phyloP scores from a whole-genome alignment of 1,140 invertebrate genomes.

The Calycopis cecrops region DNA sequence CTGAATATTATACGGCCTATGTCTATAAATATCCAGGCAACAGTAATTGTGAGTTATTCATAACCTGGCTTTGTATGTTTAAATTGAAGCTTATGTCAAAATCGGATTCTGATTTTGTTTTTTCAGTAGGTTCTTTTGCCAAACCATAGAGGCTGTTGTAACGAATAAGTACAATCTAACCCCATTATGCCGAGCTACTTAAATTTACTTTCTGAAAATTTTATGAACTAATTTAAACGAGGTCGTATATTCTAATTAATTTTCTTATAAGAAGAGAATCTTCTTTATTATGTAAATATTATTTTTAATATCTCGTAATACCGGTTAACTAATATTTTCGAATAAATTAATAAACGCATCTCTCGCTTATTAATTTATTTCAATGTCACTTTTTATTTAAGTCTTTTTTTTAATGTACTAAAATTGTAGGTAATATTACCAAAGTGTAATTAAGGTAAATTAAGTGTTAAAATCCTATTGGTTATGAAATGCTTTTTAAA shows the following conservation, averaged over 20 bases:
- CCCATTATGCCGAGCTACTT: slow-evolving; percentile 17
- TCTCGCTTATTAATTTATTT: slow-evolving; percentile 29
- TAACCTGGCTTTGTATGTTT: slow-evolving; percentile 4
- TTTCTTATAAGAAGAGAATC: slow-evolving; percentile 23
- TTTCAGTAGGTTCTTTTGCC: background rate
- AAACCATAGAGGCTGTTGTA: slow-evolving; percentile 5
- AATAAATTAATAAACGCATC: slow-evolving; percentile 34
- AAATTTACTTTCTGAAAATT: slow-evolving; percentile 18
- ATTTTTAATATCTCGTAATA: slow-evolving; percentile 12
- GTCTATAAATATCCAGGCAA: slow-evolving; percentile 1
- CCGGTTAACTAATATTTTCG: slow-evolving; percentile 12
- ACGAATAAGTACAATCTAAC: slow-evolving; percentile 10
- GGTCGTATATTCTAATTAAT: background rate
- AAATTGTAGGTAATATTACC: slow-evolving; percentile 66
- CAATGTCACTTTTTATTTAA: slow-evolving; percentile 48
- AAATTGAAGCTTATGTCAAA: slow-evolving; percentile 1
- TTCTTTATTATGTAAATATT: slow-evolving; percentile 34
- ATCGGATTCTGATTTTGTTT: no score
- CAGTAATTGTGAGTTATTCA: slow-evolving; percentile 2
- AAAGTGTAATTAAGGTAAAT: slow-evolving; percentile 66
- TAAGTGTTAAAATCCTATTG: slow-evolving; percentile 31
- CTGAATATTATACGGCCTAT: no score
- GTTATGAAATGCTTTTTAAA: slow-evolving; percentile 11
- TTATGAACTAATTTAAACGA: background rate
- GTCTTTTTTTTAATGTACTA: slow-evolving; percentile 37